Percentiles rank a stretch among this genome's conserved stretches.
Evolutionary conservation across 2,888 invertebrate species (phyloP).

Genomic region (Dryobota labecula): DNA sequence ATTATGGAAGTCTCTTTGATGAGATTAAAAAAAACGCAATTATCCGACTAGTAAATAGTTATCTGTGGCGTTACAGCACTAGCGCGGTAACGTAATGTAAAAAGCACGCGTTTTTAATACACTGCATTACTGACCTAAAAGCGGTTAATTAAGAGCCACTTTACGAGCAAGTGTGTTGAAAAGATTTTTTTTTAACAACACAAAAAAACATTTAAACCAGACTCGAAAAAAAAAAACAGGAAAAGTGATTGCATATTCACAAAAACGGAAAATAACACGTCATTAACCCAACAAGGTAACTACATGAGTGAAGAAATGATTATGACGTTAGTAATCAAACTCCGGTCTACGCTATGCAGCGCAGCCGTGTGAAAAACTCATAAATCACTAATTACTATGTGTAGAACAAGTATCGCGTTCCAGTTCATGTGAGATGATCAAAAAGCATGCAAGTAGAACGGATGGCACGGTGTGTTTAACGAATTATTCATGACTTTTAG

Average conservation of each 20-base stretch:
- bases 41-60: no score
- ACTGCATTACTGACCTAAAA: no score
- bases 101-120: no score
- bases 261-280: conserved; percentile 14
- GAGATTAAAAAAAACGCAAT: no score
- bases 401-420: conserved; percentile 62
- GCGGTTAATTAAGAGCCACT: no score
- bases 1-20: no score
- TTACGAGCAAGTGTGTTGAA: no score
- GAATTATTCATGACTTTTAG: conserved; percentile 71
- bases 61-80: no score
- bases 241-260: background rate
- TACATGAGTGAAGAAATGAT: conserved; percentile 14
- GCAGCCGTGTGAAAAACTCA: conserved; percentile 57
- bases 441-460: conserved; percentile 69
- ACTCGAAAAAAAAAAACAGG: background rate
- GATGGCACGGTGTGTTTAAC: conserved; percentile 60
- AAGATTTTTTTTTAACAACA: no score
- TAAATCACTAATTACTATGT: conserved; percentile 65
- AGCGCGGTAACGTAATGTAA: no score
- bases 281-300: background rate
- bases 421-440: conserved; percentile 67
- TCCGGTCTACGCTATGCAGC: conserved; percentile 37
- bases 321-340: conserved; percentile 29
- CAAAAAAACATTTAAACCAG: no score